phyloP scores from a whole-genome alignment of 2,113 vertebrate species.

The Pelecanus crispus region DNA sequence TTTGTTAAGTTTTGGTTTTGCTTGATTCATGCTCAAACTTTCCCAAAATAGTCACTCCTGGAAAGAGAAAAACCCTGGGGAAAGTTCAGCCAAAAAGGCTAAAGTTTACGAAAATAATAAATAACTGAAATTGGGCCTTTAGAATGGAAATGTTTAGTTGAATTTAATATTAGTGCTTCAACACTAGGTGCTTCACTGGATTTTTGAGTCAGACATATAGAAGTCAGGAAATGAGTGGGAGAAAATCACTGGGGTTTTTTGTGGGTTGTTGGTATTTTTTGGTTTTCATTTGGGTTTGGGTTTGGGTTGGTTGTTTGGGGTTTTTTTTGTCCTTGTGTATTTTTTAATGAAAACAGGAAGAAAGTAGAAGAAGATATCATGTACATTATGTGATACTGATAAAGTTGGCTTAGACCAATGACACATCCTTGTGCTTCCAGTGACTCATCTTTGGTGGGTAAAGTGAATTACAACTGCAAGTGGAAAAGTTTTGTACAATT shows the following conservation, averaged over 20 bases:
- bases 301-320: too few relatives aligned
- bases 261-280: too few relatives aligned
- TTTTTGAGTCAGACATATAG: constrained; percentile 1
- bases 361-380: not conserved
- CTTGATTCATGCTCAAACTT: constrained; percentile 19
- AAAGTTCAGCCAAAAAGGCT: constrained; percentile 52
- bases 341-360: constrained; percentile 10
- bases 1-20: not conserved
- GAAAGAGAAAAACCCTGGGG: constrained; percentile 12
- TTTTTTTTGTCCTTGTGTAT: not conserved
- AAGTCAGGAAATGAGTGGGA: not conserved
- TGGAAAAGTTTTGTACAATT: not conserved
- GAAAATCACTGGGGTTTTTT: not conserved
- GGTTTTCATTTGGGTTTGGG: too few relatives aligned
- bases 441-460: not conserved
- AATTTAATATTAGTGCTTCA: not conserved
- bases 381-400: not conserved
- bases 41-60: constrained; percentile 44
- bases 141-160: constrained; percentile 53
- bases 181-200: not conserved
- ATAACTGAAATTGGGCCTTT: constrained; percentile 30
- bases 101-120: constrained; percentile 58
- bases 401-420: not conserved
- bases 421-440: not conserved
- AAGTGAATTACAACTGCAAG: not conserved